A percentile compares a stretch with the other conserved stretches of the same genome.
Conservation (phyloP, 2,797 vertebrate genomes). For the Karalla daura region DNA sequence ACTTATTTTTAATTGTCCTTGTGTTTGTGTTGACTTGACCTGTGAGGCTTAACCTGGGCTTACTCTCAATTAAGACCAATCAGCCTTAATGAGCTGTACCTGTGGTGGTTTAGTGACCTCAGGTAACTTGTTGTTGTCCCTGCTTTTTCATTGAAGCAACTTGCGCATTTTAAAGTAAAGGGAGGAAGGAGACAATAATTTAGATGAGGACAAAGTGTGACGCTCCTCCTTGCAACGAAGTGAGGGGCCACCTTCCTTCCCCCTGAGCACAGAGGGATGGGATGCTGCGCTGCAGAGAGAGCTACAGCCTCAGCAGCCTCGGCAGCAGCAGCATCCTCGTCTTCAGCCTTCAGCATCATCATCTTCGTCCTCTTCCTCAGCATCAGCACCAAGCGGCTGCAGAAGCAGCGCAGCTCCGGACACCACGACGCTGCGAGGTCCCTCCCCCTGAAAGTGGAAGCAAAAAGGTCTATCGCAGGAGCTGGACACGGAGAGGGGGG, state of each 20-base stretch:
- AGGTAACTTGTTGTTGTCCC: neutral
- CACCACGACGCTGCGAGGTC: slow-evolving; percentile 54
- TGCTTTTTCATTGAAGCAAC: neutral
- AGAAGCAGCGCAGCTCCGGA: slow-evolving; percentile 46
- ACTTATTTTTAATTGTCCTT: too few relatives aligned
- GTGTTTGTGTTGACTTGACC: too few relatives aligned
- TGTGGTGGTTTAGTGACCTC: neutral
- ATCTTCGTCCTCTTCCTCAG: too few relatives aligned
- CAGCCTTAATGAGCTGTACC: too few relatives aligned
- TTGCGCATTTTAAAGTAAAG: neutral
- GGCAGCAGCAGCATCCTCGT: too few relatives aligned
- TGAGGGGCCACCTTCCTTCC: slow-evolving; percentile 45
- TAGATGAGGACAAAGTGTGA: neutral
- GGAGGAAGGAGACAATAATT: neutral
- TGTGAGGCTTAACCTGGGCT: too few relatives aligned
- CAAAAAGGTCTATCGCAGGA: too few relatives aligned
- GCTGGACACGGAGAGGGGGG: too few relatives aligned
- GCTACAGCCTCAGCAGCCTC: too few relatives aligned
- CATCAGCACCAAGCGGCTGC: too few relatives aligned
- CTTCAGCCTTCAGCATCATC: too few relatives aligned
- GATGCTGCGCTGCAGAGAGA: slow-evolving; percentile 67
- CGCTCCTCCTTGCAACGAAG: slow-evolving; percentile 67
- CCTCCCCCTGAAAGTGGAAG: slow-evolving; percentile 40
- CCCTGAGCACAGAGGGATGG: slow-evolving; percentile 52
- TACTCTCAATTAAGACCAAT: too few relatives aligned